phyloP scores from a whole-genome alignment of 2,113 vertebrate species.

The Prochilodus magdalenae region DNA sequence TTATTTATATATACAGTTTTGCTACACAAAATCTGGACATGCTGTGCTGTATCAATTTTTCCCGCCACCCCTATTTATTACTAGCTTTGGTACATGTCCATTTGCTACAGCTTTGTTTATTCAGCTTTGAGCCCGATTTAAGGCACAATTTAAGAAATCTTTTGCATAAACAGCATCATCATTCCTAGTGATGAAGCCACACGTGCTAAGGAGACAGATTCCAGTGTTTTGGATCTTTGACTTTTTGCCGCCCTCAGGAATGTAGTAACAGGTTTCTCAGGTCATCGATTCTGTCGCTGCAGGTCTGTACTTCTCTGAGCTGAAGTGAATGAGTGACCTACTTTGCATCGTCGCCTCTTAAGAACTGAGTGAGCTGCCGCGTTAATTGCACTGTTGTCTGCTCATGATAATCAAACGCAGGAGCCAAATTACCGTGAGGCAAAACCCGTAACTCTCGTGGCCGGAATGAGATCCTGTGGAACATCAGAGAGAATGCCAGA shows the following conservation, averaged over 20 bases:
- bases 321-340: conserved; percentile 30
- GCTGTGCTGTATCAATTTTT: no score
- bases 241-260: background rate
- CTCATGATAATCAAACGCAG: conserved; percentile 25
- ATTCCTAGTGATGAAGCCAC: background rate
- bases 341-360: conserved; percentile 10
- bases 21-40: no score
- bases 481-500: conserved; percentile 16
- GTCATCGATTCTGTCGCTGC: background rate
- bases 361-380: background rate
- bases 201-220: background rate
- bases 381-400: conserved; percentile 34
- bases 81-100: no score
- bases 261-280: background rate
- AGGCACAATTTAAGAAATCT: background rate
- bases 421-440: conserved; percentile 4
- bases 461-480: background rate
- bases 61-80: no score
- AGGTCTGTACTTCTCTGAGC: background rate
- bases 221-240: background rate
- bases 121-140: background rate
- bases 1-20: no score
- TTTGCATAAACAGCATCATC: background rate
- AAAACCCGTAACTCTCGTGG: background rate
- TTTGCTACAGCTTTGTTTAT: background rate